phyloP scores from a whole-genome alignment of 2,888 invertebrate species.

The Hipparchia sbordonii region DNA sequence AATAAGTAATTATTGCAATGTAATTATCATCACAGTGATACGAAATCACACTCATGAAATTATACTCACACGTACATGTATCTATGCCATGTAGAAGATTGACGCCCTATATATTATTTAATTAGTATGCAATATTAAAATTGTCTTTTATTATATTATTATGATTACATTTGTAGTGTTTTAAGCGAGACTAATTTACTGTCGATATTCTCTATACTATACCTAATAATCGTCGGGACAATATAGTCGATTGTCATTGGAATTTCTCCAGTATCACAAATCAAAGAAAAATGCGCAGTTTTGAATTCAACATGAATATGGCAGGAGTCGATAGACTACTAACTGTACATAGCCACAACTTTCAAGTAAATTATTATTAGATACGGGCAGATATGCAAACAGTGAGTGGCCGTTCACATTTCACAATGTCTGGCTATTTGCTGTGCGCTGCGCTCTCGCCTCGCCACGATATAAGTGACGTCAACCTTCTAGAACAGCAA shows the following conservation, averaged over 20 bases:
- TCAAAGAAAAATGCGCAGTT: constrained; percentile 65
- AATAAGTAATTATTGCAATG: not conserved
- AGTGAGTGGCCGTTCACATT: constrained; percentile 81
- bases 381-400: constrained; percentile 70
- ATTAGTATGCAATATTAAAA: constrained; percentile 6
- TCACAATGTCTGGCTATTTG: constrained; percentile 72
- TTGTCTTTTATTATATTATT: constrained; percentile 3
- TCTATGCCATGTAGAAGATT: constrained; percentile 31
- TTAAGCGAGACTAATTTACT: constrained; percentile 47
- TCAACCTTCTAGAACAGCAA: constrained; percentile 79
- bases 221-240: constrained; percentile 79
- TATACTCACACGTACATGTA: constrained; percentile 39
- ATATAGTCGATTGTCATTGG: constrained; percentile 63
- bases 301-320: constrained; percentile 73
- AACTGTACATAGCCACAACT: constrained; percentile 80
- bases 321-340: constrained; percentile 69
- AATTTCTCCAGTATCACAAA: constrained; percentile 74
- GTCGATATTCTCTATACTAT: constrained; percentile 68
- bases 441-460: constrained; percentile 66
- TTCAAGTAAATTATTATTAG: constrained; percentile 71
- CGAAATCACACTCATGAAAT: constrained; percentile 30
- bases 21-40: constrained; percentile 11
- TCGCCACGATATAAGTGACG: constrained; percentile 68
- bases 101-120: constrained; percentile 33
- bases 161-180: constrained; percentile 39